These are phyloP conservation scores for pig (Sus scrofa) DNA, from an alignment of 2,113 vertebrate genomes.

Conservation along the genomic window DNA sequence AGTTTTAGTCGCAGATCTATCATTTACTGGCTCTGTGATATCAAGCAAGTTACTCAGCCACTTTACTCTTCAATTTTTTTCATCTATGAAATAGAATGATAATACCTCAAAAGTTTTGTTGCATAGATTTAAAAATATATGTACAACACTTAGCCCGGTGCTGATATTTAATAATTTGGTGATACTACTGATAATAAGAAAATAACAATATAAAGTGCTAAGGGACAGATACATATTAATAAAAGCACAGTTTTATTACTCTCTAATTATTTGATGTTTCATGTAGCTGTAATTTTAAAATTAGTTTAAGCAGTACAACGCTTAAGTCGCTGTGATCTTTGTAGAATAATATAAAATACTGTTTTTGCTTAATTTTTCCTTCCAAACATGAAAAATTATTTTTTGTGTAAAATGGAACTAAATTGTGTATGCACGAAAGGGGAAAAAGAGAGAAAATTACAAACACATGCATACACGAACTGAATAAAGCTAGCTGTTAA, in stretches of 20 bases:
- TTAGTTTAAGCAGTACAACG: not conserved
- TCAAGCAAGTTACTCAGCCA: not conserved
- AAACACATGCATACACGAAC: not conserved
- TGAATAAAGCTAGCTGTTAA: not conserved
- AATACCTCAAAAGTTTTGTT: not conserved
- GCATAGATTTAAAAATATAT: not conserved
- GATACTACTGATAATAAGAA: not conserved
- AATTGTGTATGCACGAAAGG: not conserved
- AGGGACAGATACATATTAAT: not conserved
- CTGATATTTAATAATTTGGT: not conserved
- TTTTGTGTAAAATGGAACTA: not conserved
- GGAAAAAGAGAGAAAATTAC: not conserved
- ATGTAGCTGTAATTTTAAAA: conserved; percentile 27
- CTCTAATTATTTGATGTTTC: conserved; percentile 2
- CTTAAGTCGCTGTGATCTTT: not conserved
- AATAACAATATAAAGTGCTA: not conserved
- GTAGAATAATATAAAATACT: not conserved
- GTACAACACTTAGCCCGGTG: not conserved
- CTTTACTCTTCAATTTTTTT: not conserved
- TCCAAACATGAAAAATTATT: not conserved
- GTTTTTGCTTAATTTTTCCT: not conserved
- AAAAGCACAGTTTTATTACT: not conserved
- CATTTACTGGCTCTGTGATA: not conserved
- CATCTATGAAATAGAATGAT: not conserved
- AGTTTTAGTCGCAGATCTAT: not conserved